A percentile compares a stretch with the other conserved stretches of the same genome.
Conservation (phyloP, 2,888 invertebrate species). For the Scaptomyza caliginosa region DNA sequence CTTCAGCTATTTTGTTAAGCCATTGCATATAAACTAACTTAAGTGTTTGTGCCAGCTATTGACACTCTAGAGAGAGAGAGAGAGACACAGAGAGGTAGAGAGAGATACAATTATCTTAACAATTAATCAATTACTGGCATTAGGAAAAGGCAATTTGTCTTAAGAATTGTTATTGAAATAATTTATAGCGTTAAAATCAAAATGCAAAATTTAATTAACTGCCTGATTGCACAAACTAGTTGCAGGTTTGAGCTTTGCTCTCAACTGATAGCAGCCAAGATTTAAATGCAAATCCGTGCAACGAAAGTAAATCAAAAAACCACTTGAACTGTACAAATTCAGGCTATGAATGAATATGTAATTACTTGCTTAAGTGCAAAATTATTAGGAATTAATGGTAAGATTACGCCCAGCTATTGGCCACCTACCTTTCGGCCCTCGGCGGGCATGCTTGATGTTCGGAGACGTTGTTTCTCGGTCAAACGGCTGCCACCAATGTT, state of each 20-base stretch:
- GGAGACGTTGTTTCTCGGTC: slow-evolving; percentile 79
- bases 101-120: not conserved
- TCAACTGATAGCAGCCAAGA: no score
- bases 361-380: not conserved
- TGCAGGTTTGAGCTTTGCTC: no score
- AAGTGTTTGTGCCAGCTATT: not conserved
- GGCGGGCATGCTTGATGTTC: slow-evolving; percentile 84
- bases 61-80: not conserved
- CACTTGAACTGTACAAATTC: no score
- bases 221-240: no score
- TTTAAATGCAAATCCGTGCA: no score
- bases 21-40: slow-evolving; percentile 1
- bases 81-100: not conserved
- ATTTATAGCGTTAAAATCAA: not conserved
- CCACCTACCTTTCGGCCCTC: slow-evolving; percentile 82
- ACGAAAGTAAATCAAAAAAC: no score
- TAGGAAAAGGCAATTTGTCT: not conserved
- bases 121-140: not conserved
- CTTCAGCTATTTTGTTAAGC: slow-evolving; percentile 7
- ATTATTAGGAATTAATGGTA: not conserved
- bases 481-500: slow-evolving; percentile 67
- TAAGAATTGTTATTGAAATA: no score
- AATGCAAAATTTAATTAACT: not conserved
- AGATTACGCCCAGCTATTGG: no score
- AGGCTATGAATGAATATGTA: no score